Evolutionary conservation across 2,888 invertebrate species (phyloP).

Genomic region (Sesia apiformis): DNA sequence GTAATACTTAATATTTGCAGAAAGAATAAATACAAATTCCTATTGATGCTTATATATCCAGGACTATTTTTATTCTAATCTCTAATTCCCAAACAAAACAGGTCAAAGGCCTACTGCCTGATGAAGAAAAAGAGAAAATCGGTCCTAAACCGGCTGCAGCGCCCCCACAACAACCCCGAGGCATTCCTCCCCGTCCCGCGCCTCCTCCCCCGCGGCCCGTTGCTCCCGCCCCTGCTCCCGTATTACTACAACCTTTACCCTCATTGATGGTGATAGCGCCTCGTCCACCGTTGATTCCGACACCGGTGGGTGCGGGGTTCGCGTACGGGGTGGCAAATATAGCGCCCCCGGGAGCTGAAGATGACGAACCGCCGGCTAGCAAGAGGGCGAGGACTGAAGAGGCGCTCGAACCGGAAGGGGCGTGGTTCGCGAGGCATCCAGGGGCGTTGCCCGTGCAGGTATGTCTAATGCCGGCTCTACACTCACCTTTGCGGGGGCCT

Average conservation of each 20-base stretch:
- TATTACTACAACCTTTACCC: constrained; percentile 43
- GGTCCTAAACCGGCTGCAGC: constrained; percentile 87
- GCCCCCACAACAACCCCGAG: constrained; percentile 19
- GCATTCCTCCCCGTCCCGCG: constrained; percentile 17
- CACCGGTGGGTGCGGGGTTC: constrained; percentile 36
- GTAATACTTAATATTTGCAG: neutral
- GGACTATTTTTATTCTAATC: no score
- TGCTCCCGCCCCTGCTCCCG: constrained; percentile 19
- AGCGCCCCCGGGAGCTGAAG: constrained; percentile 18
- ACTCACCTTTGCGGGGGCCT: no score
- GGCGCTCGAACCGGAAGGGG: constrained; percentile 89
- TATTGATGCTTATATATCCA: no score
- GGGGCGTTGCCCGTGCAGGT: constrained; percentile 68
- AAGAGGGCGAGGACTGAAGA: constrained; percentile 96
- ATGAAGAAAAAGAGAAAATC: constrained; percentile 97
- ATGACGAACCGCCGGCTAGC: constrained; percentile 84
- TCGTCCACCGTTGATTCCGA: constrained; percentile 49
- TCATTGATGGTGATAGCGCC: constrained; percentile 71
- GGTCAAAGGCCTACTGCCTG: constrained; percentile 91
- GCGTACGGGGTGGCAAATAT: constrained; percentile 17
- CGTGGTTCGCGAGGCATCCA: constrained; percentile 48
- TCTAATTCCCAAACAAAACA: constrained; percentile 8
- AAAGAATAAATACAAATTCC: neutral
- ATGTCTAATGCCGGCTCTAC: neutral
- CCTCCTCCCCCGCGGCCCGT: constrained; percentile 16